phyloP scores from a whole-genome alignment of 2,888 invertebrate species.

The Drosophila anomelani region DNA sequence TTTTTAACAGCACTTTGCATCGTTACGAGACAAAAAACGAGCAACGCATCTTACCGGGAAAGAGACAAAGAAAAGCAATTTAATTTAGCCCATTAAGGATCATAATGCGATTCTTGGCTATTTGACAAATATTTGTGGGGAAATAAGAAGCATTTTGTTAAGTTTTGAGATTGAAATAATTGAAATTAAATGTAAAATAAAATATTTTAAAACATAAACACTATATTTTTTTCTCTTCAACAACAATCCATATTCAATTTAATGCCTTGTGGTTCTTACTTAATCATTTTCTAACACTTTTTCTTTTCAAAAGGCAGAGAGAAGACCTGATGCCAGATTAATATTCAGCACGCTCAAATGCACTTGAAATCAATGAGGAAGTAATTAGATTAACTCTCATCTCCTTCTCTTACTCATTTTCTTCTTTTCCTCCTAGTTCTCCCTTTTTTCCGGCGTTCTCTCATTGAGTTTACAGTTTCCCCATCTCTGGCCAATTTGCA shows the following conservation, averaged over 20 bases:
- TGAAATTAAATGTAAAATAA: neutral
- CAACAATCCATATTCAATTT: neutral
- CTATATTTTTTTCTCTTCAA: too few species aligned
- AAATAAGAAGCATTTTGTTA: neutral
- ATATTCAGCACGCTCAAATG: slow-evolving; percentile 43
- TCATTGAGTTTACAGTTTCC: slow-evolving; percentile 26
- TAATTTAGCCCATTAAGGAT: slow-evolving; percentile 26
- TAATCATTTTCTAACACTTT: slow-evolving; percentile 46
- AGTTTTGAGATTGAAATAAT: neutral
- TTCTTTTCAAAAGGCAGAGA: slow-evolving; percentile 33
- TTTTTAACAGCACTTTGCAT: slow-evolving; percentile 19
- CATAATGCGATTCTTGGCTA: slow-evolving; percentile 11
- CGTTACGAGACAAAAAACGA: neutral
- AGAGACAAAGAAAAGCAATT: slow-evolving; percentile 2
- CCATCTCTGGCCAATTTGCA: slow-evolving; percentile 17
- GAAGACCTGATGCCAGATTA: slow-evolving; percentile 5
- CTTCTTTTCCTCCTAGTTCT: neutral
- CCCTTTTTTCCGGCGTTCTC: neutral
- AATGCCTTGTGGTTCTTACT: neutral
- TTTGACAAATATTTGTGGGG: neutral
- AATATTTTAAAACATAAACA: too few species aligned
- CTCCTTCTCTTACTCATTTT: neutral
- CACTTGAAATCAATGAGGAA: slow-evolving; percentile 70
- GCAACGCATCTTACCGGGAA: neutral
- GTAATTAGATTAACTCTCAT: slow-evolving; percentile 66